phyloP scores from a whole-genome alignment of 2,113 vertebrate genomes.

The Trichomycterus rosablanca region DNA sequence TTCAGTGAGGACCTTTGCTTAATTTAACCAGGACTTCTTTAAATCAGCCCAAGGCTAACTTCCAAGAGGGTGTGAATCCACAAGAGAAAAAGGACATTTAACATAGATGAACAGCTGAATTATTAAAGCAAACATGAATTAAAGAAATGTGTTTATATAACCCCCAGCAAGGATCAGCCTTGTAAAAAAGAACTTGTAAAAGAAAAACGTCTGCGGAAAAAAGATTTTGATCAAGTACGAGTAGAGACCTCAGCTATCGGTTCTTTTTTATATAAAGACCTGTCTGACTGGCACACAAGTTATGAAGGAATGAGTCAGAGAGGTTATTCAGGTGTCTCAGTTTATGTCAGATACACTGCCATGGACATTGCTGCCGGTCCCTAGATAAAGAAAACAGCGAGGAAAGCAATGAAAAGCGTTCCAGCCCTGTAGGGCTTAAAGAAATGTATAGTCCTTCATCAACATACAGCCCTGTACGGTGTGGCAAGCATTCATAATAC shows the following conservation, averaged over 20 bases:
- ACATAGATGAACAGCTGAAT: constrained; percentile 47
- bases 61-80: constrained; percentile 30
- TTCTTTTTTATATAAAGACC: background rate
- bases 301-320: constrained; percentile 13
- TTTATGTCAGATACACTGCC: constrained; percentile 3
- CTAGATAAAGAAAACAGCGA: constrained; percentile 23
- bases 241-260: background rate
- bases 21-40: constrained; percentile 41
- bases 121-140: constrained; percentile 50
- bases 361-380: constrained; percentile 8
- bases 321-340: constrained; percentile 10
- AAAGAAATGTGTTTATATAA: constrained; percentile 43
- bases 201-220: background rate
- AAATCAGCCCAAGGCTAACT: constrained; percentile 40
- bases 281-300: background rate
- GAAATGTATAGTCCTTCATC: constrained; percentile 24
- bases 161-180: constrained; percentile 36
- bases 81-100: constrained; percentile 38
- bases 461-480: background rate
- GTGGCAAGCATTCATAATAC: constrained; percentile 7
- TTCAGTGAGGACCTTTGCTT: constrained; percentile 40
- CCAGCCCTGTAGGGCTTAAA: constrained; percentile 12
- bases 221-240: background rate
- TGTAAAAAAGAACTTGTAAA: background rate
- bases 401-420: constrained; percentile 21